phyloP scores from a whole-genome alignment of 2,888 invertebrate genomes.

The Molanna angustata region DNA sequence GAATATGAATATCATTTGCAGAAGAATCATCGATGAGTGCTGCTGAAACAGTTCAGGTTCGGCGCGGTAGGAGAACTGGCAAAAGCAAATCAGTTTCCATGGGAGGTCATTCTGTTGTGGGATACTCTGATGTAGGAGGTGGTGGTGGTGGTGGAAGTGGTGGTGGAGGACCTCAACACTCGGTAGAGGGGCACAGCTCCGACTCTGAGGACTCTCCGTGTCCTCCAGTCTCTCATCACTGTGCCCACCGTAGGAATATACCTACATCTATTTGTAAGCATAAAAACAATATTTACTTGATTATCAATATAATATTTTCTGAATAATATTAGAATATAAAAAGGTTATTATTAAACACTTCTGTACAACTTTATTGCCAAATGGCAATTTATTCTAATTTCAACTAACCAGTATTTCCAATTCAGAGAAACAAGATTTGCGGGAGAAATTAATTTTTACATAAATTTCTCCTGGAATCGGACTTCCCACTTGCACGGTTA shows the following conservation, averaged over 20 bases:
- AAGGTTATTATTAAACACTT: too few relatives aligned
- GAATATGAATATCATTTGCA: too few relatives aligned
- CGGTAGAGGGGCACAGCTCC: conserved; percentile 3
- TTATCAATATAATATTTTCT: too few relatives aligned
- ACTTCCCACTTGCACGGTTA: too few relatives aligned
- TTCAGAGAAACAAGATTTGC: too few relatives aligned
- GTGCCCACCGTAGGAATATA: conserved; percentile 13
- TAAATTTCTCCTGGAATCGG: too few relatives aligned
- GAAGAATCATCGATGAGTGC: conserved; percentile 26
- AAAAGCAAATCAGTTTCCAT: conserved; percentile 4
- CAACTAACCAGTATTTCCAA: too few relatives aligned
- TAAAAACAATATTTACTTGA: too few relatives aligned
- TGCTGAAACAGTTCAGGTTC: conserved; percentile 20
- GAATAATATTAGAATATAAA: too few relatives aligned
- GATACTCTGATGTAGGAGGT: background rate
- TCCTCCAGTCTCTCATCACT: conserved; percentile 8
- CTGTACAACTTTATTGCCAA: too few relatives aligned
- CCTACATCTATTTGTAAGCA: conserved; percentile 14
- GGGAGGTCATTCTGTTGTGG: background rate
- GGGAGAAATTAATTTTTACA: too few relatives aligned
- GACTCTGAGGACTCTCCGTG: conserved; percentile 14
- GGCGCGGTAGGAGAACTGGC: conserved; percentile 10
- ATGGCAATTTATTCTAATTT: too few relatives aligned
- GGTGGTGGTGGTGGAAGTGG: background rate
- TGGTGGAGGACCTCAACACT: background rate